Percentiles rank a stretch among this genome's conserved stretches.
phyloP scores from a whole-genome alignment of 1,140 invertebrate genomes.

The Xylocopa sonorina region DNA sequence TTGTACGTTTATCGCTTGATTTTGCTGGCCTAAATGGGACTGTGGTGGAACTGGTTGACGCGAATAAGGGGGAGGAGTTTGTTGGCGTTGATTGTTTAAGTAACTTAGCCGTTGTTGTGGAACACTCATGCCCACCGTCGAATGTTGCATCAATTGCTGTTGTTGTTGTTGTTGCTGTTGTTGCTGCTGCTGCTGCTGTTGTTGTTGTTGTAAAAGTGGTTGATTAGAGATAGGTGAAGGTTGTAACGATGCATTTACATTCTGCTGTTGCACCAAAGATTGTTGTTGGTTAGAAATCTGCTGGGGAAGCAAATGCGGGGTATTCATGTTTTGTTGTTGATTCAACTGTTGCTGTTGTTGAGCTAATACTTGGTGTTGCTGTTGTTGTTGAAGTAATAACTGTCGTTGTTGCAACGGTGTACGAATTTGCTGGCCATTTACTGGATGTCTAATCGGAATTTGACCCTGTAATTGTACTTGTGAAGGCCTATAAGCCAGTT shows the following conservation, averaged over 20 bases:
- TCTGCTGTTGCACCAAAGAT: conserved; percentile 72
- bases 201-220: conserved; percentile 70
- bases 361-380: conserved; percentile 58
- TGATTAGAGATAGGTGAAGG: conserved; percentile 67
- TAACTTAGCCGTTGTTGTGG: conserved; percentile 78
- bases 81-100: conserved; percentile 78
- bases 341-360: conserved; percentile 68
- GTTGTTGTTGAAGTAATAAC: conserved; percentile 65
- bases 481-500: conserved; percentile 72
- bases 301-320: conserved; percentile 49
- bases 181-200: conserved; percentile 71
- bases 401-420: conserved; percentile 76
- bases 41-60: conserved; percentile 77
- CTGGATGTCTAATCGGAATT: conserved; percentile 72
- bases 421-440: conserved; percentile 78
- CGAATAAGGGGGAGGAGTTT: conserved; percentile 79
- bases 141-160: conserved; percentile 72
- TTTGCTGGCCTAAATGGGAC: conserved; percentile 71
- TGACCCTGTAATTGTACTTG: conserved; percentile 74
- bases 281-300: conserved; percentile 68
- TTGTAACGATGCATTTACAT: conserved; percentile 68
- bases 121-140: conserved; percentile 65
- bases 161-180: conserved; percentile 45
- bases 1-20: conserved; percentile 76
- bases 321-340: conserved; percentile 57